phyloP scores from a whole-genome alignment of 1,140 invertebrate genomes.

The Psix sp. region DNA sequence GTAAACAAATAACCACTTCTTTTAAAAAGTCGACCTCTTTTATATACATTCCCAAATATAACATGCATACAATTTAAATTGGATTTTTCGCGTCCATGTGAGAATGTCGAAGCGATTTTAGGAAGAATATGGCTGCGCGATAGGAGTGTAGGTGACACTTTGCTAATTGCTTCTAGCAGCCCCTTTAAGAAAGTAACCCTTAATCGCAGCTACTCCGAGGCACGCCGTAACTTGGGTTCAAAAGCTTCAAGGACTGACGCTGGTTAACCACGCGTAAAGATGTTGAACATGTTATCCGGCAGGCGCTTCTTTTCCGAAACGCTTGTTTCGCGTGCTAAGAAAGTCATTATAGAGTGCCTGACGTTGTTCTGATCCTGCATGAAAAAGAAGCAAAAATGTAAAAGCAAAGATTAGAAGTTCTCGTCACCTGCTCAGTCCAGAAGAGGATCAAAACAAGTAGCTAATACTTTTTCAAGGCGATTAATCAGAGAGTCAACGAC shows the following conservation, averaged over 20 bases:
- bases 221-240: slow-evolving; percentile 54
- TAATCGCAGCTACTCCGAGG: slow-evolving; percentile 40
- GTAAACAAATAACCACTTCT: too few relatives aligned
- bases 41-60: too few relatives aligned
- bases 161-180: slow-evolving; percentile 68
- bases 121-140: slow-evolving; percentile 51
- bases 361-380: too few relatives aligned
- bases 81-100: too few relatives aligned
- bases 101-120: slow-evolving; percentile 59
- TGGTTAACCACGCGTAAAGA: slow-evolving; percentile 58
- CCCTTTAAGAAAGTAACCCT: slow-evolving; percentile 68
- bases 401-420: too few relatives aligned
- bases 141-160: slow-evolving; percentile 71
- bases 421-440: too few relatives aligned
- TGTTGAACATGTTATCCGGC: slow-evolving; percentile 46
- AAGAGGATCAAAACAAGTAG: too few relatives aligned
- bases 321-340: slow-evolving; percentile 17
- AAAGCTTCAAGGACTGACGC: slow-evolving; percentile 55
- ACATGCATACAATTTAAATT: too few relatives aligned
- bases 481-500: slow-evolving; percentile 30
- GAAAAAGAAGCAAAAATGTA: too few relatives aligned
- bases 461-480: slow-evolving; percentile 15
- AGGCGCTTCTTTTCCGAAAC: slow-evolving; percentile 40
- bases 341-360: slow-evolving; percentile 2
- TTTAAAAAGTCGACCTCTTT: too few relatives aligned